Percentiles rank a stretch among this genome's conserved stretches.
These are phyloP conservation scores for Euzophera pinguis DNA, from an alignment of 2,888 invertebrate genomes.

Conservation along the genomic window DNA sequence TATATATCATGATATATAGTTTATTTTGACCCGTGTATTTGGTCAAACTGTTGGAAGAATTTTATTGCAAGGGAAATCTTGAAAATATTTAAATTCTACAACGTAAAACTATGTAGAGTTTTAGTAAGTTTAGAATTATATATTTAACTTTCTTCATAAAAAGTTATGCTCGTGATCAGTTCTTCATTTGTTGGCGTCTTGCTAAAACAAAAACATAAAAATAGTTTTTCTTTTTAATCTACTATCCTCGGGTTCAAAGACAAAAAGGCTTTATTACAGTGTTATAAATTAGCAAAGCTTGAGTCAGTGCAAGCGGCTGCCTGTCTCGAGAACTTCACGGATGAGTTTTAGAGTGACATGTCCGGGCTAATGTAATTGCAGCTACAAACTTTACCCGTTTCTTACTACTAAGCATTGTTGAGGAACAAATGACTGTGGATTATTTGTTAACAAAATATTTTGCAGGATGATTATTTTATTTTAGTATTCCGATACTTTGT, in stretches of 20 bases:
- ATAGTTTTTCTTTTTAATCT: neutral
- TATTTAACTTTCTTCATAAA: no score
- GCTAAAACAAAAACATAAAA: no score
- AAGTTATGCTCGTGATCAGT: no score
- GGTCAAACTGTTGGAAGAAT: no score
- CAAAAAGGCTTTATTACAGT: slow-evolving; percentile 3
- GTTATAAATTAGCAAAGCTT: slow-evolving; percentile 5
- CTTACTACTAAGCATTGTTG: neutral
- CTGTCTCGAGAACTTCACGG: slow-evolving; percentile 2
- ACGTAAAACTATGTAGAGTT: no score
- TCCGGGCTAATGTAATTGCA: slow-evolving; percentile 9
- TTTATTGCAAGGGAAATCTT: no score
- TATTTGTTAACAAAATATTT: neutral
- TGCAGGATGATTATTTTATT: neutral
- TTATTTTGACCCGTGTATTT: no score
- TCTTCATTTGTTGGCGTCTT: no score
- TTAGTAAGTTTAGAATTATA: no score
- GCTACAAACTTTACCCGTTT: slow-evolving; percentile 1
- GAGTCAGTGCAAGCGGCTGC: slow-evolving; percentile 4
- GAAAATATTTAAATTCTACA: no score
- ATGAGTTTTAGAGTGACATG: slow-evolving; percentile 10
- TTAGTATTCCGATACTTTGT: neutral
- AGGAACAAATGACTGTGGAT: neutral
- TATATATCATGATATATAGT: no score
- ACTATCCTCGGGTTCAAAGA: neutral